Evolutionary conservation across 2,113 vertebrate genomes (phyloP), one percentile per base, ranked within the genome.

Genomic region (Anhinga anhinga): DNA sequence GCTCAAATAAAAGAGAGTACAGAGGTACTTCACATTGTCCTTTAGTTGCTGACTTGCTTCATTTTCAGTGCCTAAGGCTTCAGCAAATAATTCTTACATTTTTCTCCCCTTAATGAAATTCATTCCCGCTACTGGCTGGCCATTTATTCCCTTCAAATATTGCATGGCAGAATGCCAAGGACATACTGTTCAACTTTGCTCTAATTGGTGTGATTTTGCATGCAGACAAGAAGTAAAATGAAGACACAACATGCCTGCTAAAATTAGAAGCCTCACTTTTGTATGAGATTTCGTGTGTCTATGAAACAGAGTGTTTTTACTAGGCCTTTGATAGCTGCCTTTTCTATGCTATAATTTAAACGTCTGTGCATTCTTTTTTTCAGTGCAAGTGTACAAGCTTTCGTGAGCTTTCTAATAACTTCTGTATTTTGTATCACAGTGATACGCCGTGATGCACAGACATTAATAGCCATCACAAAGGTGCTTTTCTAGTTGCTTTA

Each of bases 181-280:
- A 96, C 94, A 78, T 42, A 21, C 32, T 88, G 92, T 95, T 88
- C 88, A 91, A 92, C 77, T 94, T 96, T 86, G 62, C 90, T 87
- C 56, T 97, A 96, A 96, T 93, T 95, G 83, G 71, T 96, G 74
- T 94, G 78, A 88, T 95, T 91, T 95, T 91, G 69, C 77, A 91
- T 89, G 82, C 88, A 91, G 79, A 90, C 76, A 85, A 88, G 86
- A 85, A 94, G 36, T 93, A 93, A 93, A 95, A 82, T 42, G 82
- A 93, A 97, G 74, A 91, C 52, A 80, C 61, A 92, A 90, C 59
- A 71, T 83, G 66, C 73, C 84, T 86, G 30, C 86, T 95, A 84
- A 97, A 93, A 93, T 96, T 95, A 81, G 70, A 79, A 82, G 32
- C 50, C 70, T 71, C 50, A 65, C 36, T 95, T 91, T 65, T 74